phyloP scores from a whole-genome alignment of 2,797 vertebrate genomes.

The Malurus leucopterus region DNA sequence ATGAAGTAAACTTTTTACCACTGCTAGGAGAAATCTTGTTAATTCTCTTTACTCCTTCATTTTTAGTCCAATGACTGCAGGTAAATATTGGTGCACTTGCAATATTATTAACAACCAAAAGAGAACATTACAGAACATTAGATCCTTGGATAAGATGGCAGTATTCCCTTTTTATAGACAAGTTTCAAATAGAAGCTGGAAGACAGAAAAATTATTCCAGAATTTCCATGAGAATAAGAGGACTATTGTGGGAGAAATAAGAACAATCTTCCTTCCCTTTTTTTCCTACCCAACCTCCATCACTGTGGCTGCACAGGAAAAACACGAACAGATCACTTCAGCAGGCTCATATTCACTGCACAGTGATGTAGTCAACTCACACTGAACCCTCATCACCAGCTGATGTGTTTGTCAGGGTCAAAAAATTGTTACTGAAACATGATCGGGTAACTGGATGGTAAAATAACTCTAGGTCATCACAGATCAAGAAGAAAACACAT shows the following conservation, averaged over 20 bases:
- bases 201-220: neutral
- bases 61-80: neutral
- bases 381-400: neutral
- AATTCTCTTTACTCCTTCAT: neutral
- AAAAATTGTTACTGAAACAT: neutral
- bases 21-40: neutral
- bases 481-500: neutral
- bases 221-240: neutral
- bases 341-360: neutral
- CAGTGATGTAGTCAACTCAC: neutral
- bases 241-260: neutral
- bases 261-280: neutral
- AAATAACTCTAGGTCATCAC: neutral
- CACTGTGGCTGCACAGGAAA: neutral
- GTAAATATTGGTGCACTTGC: neutral
- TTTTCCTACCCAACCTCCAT: neutral
- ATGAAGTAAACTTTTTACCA: neutral
- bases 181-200: neutral
- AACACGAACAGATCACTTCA: neutral
- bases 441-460: neutral
- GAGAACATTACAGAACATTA: neutral
- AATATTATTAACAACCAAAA: neutral
- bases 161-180: neutral
- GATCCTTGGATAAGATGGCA: neutral
- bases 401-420: neutral